Evolutionary conservation across 1,140 invertebrate species (phyloP), one percentile per base, ranked within the genome.

Genomic region (Antheraea pernyi): DNA sequence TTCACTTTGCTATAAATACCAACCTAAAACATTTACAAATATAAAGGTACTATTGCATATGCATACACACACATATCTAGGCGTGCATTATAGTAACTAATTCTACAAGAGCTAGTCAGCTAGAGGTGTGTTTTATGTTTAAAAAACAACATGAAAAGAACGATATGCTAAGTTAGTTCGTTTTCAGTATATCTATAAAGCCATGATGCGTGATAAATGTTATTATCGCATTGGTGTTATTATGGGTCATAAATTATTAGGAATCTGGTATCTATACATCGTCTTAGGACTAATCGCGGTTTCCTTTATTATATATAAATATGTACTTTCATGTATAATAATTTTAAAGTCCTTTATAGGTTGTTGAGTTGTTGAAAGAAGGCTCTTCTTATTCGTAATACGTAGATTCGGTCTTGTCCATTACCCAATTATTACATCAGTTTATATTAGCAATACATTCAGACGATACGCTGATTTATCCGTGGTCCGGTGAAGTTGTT

Each of bases 21-120:
- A 13, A 53, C 46, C 46, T 53, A 53, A 53, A 53, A 16, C 46
- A 53, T 53, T 53, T 53, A 53, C 46, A 53, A 53, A 53, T 53
- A 53, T 6, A 53, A 53, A 53, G 5, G 13, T 53, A 53, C 16
- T 53, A 6, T 0, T 53, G 46, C 16, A 53, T 53, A 53, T 53
- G 46, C 46, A 53, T 16, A 13, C 16, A 6, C 16, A 53, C 13
- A 16, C 13, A n/a, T 53, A 53, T 42, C 7, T 5, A 53, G 7
- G 13, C 16, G 2, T 53, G 16, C 46, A 53, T 13, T 53, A 53
- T 53, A 6, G 46, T 53, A 13, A 53, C 7, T 53, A 53, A 16
- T 53, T 53, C 46, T 53, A 53, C 46, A n/a, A 13, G 9, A 6
- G 5, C 11, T 53, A 53, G 46, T 16, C 46, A 53, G 46, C 13